Evolutionary conservation across 2,797 vertebrate genomes (phyloP), one percentile per base, ranked within the genome.

Genomic region (Sylvia borin): DNA sequence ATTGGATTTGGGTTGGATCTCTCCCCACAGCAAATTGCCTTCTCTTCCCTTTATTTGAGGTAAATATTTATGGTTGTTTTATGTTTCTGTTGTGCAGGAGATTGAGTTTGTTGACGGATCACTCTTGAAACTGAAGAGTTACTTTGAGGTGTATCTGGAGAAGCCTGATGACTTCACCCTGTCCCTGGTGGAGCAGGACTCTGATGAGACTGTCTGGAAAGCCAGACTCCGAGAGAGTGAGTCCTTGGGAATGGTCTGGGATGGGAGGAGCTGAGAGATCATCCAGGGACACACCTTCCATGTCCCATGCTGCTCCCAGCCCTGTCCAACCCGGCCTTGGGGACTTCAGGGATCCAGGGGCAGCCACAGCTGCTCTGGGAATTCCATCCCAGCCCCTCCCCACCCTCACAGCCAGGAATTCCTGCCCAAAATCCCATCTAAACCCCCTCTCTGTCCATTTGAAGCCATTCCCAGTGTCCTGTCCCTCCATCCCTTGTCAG

Each of bases 71-170:
- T 7, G 5, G 87, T 29, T 42, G 4, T 13, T 48, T 27, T 4
- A 0, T 16, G 0, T 92, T 51, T 92, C 16, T 85, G 17, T 78
- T 78, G 70, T 38, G 3, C 16, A 99, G 98, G 98, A 98, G 88
- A 97, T 98, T 92, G 97, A 98, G 65, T 99, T 99, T 97, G 97
- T 98, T 7, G 97, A 98, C 10, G 98, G 97, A 0, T 98, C 98
- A 5, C 76, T 91, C 38, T 91, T 98, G 50, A 98, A 98, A 90
- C 97, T 99, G 78, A 99, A 99, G 94, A 98, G 98, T 73, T 99
- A 98, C 95, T 98, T 98, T 67, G 98, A 99, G 90, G 99, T 98
- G 18, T 99, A 98, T 91, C 97, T 99, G 88, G 98, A 99, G 95
- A 98, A 98, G 76, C 97, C 97, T 3, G 97, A 98, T 22, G 98